Percentiles rank a stretch among this genome's conserved stretches.
Conservation (phyloP, 2,113 vertebrate genomes). For the Anser brachyrhynchus region DNA sequence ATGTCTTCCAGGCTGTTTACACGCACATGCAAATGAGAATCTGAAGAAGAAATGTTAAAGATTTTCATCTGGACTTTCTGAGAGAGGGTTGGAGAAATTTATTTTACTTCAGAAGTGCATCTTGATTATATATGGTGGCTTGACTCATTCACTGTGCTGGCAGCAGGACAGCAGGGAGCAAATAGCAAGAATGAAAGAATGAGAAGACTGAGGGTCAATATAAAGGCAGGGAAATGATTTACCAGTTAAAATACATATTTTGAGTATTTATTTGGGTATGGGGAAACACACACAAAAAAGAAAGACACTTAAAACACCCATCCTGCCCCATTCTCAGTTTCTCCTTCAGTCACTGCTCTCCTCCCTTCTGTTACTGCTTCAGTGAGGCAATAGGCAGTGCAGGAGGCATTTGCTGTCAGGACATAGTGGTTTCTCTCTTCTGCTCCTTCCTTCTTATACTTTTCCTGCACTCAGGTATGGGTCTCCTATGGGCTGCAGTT, state of each 20-base stretch:
- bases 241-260: background rate
- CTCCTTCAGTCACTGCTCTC: background rate
- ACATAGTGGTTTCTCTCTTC: background rate
- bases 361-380: background rate
- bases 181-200: background rate
- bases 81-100: background rate
- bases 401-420: background rate
- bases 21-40: background rate
- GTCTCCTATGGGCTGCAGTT: background rate
- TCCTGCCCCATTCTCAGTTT: background rate
- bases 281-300: background rate
- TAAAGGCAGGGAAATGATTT: background rate
- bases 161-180: background rate
- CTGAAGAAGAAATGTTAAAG: background rate
- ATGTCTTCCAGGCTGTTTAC: background rate
- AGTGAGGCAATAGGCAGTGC: background rate
- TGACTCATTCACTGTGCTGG: background rate
- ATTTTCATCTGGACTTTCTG: background rate
- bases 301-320: background rate
- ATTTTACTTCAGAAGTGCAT: background rate
- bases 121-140: background rate
- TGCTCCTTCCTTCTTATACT: background rate
- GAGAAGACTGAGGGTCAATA: background rate
- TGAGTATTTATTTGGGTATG: background rate
- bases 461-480: background rate